Percentiles rank a stretch among this genome's conserved stretches.
Conservation (phyloP, 2,888 invertebrate genomes). For the Amphimallon solstitiale region DNA sequence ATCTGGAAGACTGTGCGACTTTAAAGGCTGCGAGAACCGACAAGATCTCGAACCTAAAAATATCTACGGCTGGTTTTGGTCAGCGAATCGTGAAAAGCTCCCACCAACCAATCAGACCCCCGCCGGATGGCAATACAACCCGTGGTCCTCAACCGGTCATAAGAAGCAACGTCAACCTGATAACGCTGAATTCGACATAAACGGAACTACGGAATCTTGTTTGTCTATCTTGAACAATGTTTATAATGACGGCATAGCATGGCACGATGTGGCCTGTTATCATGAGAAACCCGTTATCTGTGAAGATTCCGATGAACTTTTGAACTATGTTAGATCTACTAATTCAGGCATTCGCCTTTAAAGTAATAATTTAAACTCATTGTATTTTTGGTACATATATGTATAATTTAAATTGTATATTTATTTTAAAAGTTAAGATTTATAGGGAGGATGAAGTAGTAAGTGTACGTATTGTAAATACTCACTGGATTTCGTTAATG, state of each 20-base stretch:
- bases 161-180: constrained; percentile 89
- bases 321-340: constrained; percentile 85
- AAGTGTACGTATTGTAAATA: too few species aligned
- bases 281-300: constrained; percentile 93
- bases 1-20: constrained; percentile 90
- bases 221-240: constrained; percentile 90
- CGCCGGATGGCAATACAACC: constrained; percentile 83
- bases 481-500: too few species aligned
- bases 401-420: too few species aligned
- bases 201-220: constrained; percentile 88
- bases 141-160: constrained; percentile 91
- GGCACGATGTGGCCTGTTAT: constrained; percentile 94
- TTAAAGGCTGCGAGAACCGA: constrained; percentile 90
- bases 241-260: constrained; percentile 92
- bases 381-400: too few species aligned
- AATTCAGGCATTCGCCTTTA: constrained; percentile 86
- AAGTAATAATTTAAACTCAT: constrained; percentile 48
- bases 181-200: constrained; percentile 91
- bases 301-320: constrained; percentile 89
- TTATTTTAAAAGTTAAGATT: too few species aligned
- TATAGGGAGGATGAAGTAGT: too few species aligned
- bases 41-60: constrained; percentile 87
- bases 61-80: constrained; percentile 93
- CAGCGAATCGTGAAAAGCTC: constrained; percentile 87
- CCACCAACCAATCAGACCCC: constrained; percentile 81